Base-by-base conservation (phyloP, 35 echinoderm and acorn worm genomes). In the Lytechinus variegatus region DNA sequence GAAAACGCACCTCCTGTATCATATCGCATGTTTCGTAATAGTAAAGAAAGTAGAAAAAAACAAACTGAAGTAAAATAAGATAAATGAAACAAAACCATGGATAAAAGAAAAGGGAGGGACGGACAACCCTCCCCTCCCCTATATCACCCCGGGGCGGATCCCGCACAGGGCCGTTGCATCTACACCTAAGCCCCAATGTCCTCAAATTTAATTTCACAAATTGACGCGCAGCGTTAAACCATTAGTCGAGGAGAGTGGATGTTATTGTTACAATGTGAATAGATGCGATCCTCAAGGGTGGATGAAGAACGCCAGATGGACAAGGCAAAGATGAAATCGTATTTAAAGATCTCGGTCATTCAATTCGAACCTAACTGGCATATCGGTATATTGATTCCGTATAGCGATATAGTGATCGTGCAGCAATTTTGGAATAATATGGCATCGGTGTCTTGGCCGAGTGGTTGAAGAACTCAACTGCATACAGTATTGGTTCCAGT, bases 151-250 rank as follows among this genome's bases (percentile, higher is more conserved):
- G 66, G 66, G 66, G 5, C 66, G 66, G 66, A 19, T n/a, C 66
- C 66, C 66, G 66, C 21, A 79, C 66, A 79, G 66, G 21, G 66
- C 19, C 66, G 2, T 44, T 44, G 33, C 33, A 79, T 79, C 66
- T 79, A 24, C 8, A 24, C 66, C 66, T 24, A 79, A 79, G 66
- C 66, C 66, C 66, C 66, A 2, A 79, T 79, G 66, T 24, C 66
- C 24, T 79, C 66, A 79, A 79, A 79, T 79, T 79, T 79, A 79
- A 79, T 79, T 79, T 79, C 66, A n/a, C 66, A 79, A 79, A 79
- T 79, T 79, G 66, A 79, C 66, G 66, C 66, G 66, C 66, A 79
- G 66, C 66, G 66, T 79, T 79, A 79, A 79, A 24, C 66, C 66
- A 79, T 79, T 79, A 79, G 66, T 79, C 6, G 66, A 5, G 66